These are phyloP conservation scores for Andrena trimmerana DNA, from an alignment of 2,888 invertebrate genomes.

Conservation along the genomic window DNA sequence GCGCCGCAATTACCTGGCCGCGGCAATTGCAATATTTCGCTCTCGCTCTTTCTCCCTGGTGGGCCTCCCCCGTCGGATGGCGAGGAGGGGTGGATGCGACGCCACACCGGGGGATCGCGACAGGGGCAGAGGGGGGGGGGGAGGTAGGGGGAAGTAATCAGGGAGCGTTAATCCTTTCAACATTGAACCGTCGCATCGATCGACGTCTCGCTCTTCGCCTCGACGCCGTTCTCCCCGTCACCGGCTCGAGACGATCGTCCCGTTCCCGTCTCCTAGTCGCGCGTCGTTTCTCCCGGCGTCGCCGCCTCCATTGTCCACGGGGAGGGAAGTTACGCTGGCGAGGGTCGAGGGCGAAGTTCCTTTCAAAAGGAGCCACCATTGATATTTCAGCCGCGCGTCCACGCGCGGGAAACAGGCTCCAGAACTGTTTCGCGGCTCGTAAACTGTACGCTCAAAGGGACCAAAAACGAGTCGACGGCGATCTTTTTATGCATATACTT, in stretches of 20 bases:
- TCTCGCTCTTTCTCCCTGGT: not conserved
- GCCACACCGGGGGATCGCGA: not conserved
- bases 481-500: conserved; percentile 25
- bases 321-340: conserved; percentile 11
- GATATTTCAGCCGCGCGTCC: conserved; percentile 48
- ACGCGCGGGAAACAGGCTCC: not conserved
- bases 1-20: conserved; percentile 67
- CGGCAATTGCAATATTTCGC: conserved; percentile 47
- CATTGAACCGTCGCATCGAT: conserved; percentile 66
- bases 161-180: conserved; percentile 67
- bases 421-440: conserved; percentile 20
- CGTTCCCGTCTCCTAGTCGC: conserved; percentile 1
- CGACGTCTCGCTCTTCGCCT: not conserved
- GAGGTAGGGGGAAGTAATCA: conserved; percentile 38
- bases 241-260: conserved; percentile 31
- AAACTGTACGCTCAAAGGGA: conserved; percentile 37
- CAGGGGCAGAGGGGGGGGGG: conserved; percentile 4
- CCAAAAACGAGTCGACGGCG: conserved; percentile 8
- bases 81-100: not conserved
- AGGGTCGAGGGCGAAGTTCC: conserved; percentile 28
- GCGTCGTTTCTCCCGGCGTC: not conserved
- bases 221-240: conserved; percentile 35
- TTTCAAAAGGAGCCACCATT: conserved; percentile 48
- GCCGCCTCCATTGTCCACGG: conserved; percentile 12
- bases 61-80: conserved; percentile 2